A percentile compares a stretch with the other conserved stretches of the same genome.
phyloP scores from a whole-genome alignment of 2,113 vertebrate genomes.

The Mustelus asterias region DNA sequence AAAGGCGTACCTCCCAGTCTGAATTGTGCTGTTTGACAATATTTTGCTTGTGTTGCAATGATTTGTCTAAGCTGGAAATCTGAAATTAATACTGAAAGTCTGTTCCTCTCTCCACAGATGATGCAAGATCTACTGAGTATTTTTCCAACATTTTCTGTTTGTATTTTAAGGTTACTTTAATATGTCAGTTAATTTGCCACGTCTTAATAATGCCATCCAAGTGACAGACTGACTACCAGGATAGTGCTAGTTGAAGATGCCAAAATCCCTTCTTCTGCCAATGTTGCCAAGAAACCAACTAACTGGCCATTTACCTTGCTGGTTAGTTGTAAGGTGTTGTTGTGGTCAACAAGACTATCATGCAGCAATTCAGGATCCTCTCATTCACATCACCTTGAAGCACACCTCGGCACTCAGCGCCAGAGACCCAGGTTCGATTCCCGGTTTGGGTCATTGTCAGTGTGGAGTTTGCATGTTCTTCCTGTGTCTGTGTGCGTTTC shows the following conservation, averaged over 20 bases:
- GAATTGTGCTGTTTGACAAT: no score
- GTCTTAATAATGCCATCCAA: background rate
- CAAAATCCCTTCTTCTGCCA: background rate
- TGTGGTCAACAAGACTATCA: background rate
- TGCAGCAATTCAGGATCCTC: background rate
- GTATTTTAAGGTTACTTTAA: background rate
- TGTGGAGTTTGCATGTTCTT: no score
- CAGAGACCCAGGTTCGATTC: no score
- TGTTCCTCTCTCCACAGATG: no score
- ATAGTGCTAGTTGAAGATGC: background rate
- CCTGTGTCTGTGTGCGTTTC: no score
- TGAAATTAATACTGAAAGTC: no score
- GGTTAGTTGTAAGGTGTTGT: background rate
- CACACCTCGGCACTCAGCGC: no score
- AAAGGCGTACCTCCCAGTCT: background rate
- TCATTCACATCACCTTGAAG: background rate
- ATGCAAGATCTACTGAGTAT: no score
- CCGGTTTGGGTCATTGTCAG: no score
- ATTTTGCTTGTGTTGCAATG: no score
- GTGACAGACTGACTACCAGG: background rate
- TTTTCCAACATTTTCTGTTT: no score
- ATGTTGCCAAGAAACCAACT: background rate
- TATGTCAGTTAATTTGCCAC: background rate
- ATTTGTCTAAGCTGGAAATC: no score
- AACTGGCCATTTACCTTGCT: background rate